Base-by-base conservation (phyloP, 2,113 vertebrate species). In the Sprattus sprattus region DNA sequence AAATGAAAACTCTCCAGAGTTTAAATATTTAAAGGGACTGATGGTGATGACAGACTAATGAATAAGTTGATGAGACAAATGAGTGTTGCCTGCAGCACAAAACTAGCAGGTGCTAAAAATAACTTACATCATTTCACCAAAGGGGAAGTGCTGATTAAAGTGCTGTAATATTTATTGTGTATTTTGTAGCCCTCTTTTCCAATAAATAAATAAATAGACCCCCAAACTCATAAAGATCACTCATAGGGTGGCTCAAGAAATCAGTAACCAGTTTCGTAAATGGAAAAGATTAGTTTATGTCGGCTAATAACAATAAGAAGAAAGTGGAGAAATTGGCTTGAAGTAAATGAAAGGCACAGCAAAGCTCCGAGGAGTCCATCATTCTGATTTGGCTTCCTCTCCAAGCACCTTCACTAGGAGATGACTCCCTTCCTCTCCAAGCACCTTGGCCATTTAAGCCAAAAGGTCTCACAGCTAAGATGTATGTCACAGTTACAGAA, bases 1-100 rank as follows among this genome's bases (percentile, higher is more conserved):
- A 71, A 88, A 87, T 82, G 85, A 85, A 75, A 83, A 64, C 47
- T 82, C 52, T 75, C 47, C 71, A 85, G 45, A 86, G 81, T 83
- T 89, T 92, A 89, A 91, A 91, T 91, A 92, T 89, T 92, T 92
- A 89, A 92, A 87, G 84, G 90, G 86, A 86, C 45, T 89, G 57
- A 88, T 86, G 87, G 49, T 89, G 85, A 81, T 18, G 84, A 83
- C 45, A 83, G 86, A 89, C 84, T 84, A 89, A 91, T 91, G 89
- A 89, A 89, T 87, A 60, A 1, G 20, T 60, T n/a, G 50, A 52
- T 52, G 83, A 80, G 39, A 46, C 22, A 85, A 85, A 83, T 83
- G 78, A 86, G 83, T 81, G 22, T 84, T 45, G 83, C 84, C 86
- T 85, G 87, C 83, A 85, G 86, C 83, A 86, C 22, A 6, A 39